A percentile compares a stretch with the other conserved stretches of the same genome.
phyloP scores from a whole-genome alignment of 2,113 vertebrate genomes.

The Trochalopteron elliotii region DNA sequence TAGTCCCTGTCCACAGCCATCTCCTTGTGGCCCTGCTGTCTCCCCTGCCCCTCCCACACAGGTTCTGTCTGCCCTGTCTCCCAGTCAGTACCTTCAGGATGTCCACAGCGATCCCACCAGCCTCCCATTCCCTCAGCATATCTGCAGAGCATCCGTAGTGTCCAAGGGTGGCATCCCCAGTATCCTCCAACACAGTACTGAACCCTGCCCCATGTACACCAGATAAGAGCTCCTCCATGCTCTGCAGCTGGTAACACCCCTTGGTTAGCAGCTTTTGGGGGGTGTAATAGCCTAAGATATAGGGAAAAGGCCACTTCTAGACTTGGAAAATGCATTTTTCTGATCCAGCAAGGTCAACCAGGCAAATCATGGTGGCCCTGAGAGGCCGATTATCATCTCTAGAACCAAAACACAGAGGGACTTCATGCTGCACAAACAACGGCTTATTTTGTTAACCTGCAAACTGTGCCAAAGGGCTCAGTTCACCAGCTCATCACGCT shows the following conservation, averaged over 20 bases:
- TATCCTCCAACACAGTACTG: neutral
- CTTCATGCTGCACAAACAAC: neutral
- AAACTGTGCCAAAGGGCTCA: slow-evolving; percentile 30
- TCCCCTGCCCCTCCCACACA: neutral
- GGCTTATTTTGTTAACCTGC: slow-evolving; percentile 7
- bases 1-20: neutral
- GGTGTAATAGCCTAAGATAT: neutral
- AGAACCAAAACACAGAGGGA: slow-evolving; percentile 33
- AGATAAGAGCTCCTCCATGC: neutral
- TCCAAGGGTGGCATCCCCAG: neutral
- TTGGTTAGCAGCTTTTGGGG: neutral
- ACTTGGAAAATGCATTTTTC: neutral
- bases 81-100: neutral
- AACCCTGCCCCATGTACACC: neutral
- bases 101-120: neutral
- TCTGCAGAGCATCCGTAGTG: neutral
- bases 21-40: neutral
- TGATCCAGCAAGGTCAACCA: neutral
- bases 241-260: neutral
- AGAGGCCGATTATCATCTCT: neutral
- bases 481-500: accelerated
- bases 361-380: slow-evolving; percentile 20
- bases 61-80: neutral
- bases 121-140: neutral
- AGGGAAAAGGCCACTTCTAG: slow-evolving; percentile 1